These are phyloP conservation scores for Opisthocomus hoazin DNA, from an alignment of 2,113 vertebrate genomes.

Conservation along the genomic window DNA sequence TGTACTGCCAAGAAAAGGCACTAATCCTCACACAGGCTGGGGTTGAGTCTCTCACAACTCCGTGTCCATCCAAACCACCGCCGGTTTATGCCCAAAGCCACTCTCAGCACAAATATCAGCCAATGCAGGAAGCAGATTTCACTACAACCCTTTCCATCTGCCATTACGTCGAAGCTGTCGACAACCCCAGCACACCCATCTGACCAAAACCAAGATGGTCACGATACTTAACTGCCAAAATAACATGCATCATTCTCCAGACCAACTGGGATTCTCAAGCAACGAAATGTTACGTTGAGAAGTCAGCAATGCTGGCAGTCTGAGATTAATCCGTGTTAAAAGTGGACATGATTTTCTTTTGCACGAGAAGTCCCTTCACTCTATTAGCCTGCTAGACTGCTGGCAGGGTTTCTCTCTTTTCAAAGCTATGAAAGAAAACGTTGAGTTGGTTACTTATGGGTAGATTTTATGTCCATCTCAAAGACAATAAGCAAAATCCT, in stretches of 20 bases:
- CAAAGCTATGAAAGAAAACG: neutral
- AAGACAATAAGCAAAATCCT: neutral
- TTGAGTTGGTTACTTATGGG: neutral
- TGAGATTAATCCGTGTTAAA: fast-evolving
- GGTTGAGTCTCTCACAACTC: neutral
- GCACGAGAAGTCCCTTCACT: neutral
- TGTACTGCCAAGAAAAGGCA: neutral
- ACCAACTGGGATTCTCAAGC: neutral
- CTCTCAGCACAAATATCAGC: neutral
- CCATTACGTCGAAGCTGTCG: fast-evolving
- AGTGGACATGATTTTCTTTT: neutral
- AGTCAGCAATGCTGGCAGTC: neutral
- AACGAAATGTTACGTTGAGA: fast-evolving
- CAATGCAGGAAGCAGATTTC: neutral
- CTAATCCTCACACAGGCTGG: neutral
- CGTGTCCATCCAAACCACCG: neutral
- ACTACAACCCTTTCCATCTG: neutral
- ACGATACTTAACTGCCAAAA: neutral
- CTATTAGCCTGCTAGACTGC: neutral
- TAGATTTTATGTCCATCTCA: neutral
- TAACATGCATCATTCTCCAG: fast-evolving
- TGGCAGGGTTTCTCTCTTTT: neutral
- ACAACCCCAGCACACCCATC: neutral
- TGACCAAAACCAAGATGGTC: neutral
- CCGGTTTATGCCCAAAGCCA: neutral